phyloP scores from a whole-genome alignment of 2,888 invertebrate species.

The Melinaea menophilus region DNA sequence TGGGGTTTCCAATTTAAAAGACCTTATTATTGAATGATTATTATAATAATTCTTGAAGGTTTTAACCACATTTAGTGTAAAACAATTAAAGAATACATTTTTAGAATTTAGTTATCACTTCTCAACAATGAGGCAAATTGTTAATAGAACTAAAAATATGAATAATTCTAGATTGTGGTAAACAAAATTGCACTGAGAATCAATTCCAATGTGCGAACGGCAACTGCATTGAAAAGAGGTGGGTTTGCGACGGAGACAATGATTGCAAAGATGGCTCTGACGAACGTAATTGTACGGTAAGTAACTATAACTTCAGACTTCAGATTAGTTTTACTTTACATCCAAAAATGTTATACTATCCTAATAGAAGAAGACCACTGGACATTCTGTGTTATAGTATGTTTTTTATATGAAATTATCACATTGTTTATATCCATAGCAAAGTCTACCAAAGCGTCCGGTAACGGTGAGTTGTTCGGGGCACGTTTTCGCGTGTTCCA shows the following conservation, averaged over 20 bases:
- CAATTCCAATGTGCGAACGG: slow-evolving; percentile 86
- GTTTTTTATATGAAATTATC: slow-evolving; percentile 23
- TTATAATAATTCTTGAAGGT: no score
- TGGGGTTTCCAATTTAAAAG: no score
- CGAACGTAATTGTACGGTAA: slow-evolving; percentile 79
- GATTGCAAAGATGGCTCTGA: slow-evolving; percentile 88
- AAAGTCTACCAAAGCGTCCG: slow-evolving; percentile 39
- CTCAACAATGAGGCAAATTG: no score
- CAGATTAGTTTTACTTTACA: no score
- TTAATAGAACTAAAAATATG: no score
- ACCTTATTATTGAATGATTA: no score
- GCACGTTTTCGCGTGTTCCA: slow-evolving; percentile 59
- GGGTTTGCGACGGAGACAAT: slow-evolving; percentile 87
- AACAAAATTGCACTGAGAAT: slow-evolving; percentile 57
- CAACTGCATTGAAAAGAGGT: slow-evolving; percentile 83
- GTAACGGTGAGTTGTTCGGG: slow-evolving; percentile 47
- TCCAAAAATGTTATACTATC: no score
- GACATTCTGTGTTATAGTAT: slow-evolving; percentile 19
- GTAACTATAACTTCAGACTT: slow-evolving; percentile 20
- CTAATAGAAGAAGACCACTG: no score
- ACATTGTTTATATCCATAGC: slow-evolving; percentile 33
- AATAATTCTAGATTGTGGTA: slow-evolving; percentile 54
- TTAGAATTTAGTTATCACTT: no score
- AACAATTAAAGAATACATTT: no score
- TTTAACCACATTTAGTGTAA: no score